Percentiles rank a stretch among this genome's conserved stretches.
Conservation (phyloP, 2,888 invertebrate genomes). For the Acholoe squamosa region DNA sequence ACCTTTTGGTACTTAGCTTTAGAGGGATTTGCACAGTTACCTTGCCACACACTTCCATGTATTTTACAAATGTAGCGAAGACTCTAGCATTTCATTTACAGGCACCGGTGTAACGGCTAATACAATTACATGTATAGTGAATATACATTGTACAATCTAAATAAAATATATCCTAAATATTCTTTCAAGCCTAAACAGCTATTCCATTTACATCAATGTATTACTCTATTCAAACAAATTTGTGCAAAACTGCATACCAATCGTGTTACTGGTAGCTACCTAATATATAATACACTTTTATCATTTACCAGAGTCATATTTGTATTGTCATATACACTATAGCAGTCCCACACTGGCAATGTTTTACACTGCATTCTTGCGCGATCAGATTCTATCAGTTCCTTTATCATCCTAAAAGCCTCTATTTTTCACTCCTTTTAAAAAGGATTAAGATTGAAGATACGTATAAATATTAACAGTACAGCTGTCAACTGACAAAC, state of each 20-base stretch:
- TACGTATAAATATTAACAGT: conserved; percentile 6
- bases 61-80: background rate
- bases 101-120: conserved; percentile 14
- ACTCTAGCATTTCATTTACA: conserved; percentile 4
- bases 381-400: background rate
- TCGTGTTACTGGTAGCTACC: background rate
- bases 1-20: conserved; percentile 20
- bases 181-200: no score
- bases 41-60: background rate
- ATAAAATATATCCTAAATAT: no score
- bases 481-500: background rate
- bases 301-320: no score
- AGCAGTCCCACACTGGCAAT: background rate
- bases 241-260: background rate
- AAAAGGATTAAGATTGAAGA: background rate
- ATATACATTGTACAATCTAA: background rate
- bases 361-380: conserved; percentile 5
- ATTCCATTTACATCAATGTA: no score
- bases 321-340: background rate
- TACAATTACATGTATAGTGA: background rate
- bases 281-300: background rate
- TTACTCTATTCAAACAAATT: background rate
- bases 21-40: background rate
- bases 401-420: no score
- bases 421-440: background rate